Evolutionary conservation across 2,797 vertebrate genomes (phyloP), one percentile per base, ranked within the genome.

Genomic region (Steatocranus sp.): DNA sequence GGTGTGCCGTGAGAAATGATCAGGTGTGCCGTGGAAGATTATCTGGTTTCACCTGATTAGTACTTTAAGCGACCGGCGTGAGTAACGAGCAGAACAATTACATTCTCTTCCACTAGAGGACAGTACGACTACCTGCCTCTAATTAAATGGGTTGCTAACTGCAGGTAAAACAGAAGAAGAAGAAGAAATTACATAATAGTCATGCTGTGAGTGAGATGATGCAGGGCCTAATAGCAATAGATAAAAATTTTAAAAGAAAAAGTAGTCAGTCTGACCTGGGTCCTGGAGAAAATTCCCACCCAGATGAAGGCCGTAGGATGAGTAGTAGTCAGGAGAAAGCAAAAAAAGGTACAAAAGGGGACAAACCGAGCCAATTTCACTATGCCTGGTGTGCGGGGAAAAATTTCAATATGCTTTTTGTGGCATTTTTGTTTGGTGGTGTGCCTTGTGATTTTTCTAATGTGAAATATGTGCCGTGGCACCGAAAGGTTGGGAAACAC

Each of bases 181-280:
- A 49, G 49, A 51, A 12, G 20, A 51, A 23, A 51, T 51, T 12
- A 7, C 50, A 23, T 51, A 51, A 23, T 51, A 51, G 50, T 23
- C 11, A 51, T 51, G 50, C 50, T 51, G 20, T 4, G 50, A 51
- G 50, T 51, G 50, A 12, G 50, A 51, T 4, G 20, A 51, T 51
- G 11, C 4, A 51, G 50, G 50, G 50, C 1, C 2, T 51, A 12
- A 11, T 11, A 23, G 49, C 49, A 51, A 51, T 51, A 51, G 11
- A 53, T 53, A 53, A 53, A 53, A 25, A 51, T 25, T 53, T 53
- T n/a, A n/a, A n/a, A n/a, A n/a, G n/a, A 23, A 53, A 53, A 53
- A 25, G 20, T 53, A 53, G 11, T 53, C 11, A 5, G 23, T 53
- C 11, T 14, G 51, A 53, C 51, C 23, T 53, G 12, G 2, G 23